Percentiles rank a stretch among this genome's conserved stretches.
These are phyloP conservation scores for Salticus scenicus DNA, from an alignment of 2,888 invertebrate genomes.

Conservation along the genomic window DNA sequence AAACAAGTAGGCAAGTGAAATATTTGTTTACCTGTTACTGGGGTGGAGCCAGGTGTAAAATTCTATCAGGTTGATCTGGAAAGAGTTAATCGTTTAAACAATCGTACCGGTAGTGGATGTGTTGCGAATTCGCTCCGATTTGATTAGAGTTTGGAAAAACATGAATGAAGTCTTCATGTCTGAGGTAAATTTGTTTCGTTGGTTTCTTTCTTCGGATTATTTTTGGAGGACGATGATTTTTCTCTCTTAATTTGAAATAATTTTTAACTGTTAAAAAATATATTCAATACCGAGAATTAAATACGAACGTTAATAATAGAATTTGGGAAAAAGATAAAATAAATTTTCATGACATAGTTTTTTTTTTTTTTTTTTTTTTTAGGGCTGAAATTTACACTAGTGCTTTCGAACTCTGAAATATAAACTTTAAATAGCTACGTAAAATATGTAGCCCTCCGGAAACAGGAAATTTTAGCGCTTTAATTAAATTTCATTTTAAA, in stretches of 20 bases:
- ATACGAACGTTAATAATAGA: too few species aligned
- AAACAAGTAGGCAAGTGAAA: constrained; percentile 35
- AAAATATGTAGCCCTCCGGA: too few species aligned
- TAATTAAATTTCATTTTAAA: too few species aligned
- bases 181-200: constrained; percentile 43
- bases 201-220: not conserved
- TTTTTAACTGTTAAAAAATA: too few species aligned
- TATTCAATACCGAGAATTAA: too few species aligned
- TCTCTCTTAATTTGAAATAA: not conserved
- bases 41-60: constrained; percentile 60
- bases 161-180: constrained; percentile 57
- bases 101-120: constrained; percentile 34
- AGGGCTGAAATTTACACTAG: too few species aligned
- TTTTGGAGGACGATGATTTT: not conserved
- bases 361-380: too few species aligned
- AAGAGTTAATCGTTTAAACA: constrained; percentile 34
- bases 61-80: constrained; percentile 26
- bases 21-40: constrained; percentile 53
- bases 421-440: too few species aligned
- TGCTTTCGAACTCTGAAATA: too few species aligned
- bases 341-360: too few species aligned
- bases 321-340: too few species aligned
- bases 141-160: not conserved
- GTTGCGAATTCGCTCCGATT: not conserved
- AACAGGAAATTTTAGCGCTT: too few species aligned